Evolutionary conservation across 2,888 invertebrate species (phyloP), one percentile per base, ranked within the genome.

Genomic region (Penaeus monodon): DNA sequence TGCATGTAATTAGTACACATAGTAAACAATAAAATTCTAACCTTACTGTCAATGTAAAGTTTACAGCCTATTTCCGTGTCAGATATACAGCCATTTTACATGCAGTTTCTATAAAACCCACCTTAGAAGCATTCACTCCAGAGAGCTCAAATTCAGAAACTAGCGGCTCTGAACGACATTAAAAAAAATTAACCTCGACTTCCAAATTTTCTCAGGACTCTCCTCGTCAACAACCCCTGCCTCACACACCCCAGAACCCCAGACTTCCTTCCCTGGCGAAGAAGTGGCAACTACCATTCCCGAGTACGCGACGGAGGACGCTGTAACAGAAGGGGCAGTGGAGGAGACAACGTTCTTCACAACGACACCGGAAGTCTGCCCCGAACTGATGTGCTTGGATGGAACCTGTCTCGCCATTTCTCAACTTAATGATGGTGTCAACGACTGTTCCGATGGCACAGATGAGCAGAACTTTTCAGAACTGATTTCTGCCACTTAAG

Each of bases 381-480:
- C 86, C 8, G 89, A 88, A 64, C 76, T 89, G 29, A 79, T 87
- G 76, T 89, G 89, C 63, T 73, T 88, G 8, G 89, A 89, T 57
- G 89, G 94, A 90, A 93, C 92, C 91, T 96, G 96, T 92, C 93
- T 96, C 92, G 93, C 93, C 89, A 91, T 91, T 86, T 90, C 92
- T 91, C 93, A 93, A 91, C 92, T 94, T 84, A 95, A 96, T 92
- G 93, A 96, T 92, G 92, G 92, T 49, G 90, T 91, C 17, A 88
- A 86, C 29, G 94, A 96, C 92, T 96, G 95, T 92, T 88, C 90
- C 22, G 95, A 95, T 91, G 93, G 93, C 81, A 93, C 94, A 63
- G 95, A 95, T 91, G 95, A 95, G 91, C 90, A 88, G 44, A 90
- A 91, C 88, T 92, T 92, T 89, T 90, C 91, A 89, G 89, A 64